Percentiles rank a stretch among this genome's conserved stretches.
Conservation (phyloP, 2,888 invertebrate species). For the Epinotia nisella region DNA sequence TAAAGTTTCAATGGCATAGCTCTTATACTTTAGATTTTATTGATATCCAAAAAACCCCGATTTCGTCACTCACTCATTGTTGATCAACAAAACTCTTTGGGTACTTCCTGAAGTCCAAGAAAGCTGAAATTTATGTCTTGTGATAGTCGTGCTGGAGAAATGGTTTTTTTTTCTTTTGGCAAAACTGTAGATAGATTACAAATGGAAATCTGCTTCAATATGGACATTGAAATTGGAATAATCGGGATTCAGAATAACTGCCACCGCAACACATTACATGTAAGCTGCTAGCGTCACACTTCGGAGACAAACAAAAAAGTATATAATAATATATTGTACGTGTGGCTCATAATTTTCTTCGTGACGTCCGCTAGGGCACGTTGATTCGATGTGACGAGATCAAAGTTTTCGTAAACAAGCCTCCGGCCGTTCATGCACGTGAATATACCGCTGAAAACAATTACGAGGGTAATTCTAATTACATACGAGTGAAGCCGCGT, state of each 20-base stretch:
- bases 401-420: slow-evolving; percentile 31
- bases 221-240: no score
- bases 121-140: no score
- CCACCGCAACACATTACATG: background rate
- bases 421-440: slow-evolving; percentile 22
- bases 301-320: background rate
- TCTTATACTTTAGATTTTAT: no score
- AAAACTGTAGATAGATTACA: no score
- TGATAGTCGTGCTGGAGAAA: no score
- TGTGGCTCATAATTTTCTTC: slow-evolving; percentile 26
- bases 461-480: background rate
- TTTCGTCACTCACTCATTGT: no score
- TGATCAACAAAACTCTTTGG: no score
- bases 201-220: no score
- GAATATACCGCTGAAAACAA: slow-evolving; percentile 35
- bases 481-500: background rate
- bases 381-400: slow-evolving; percentile 24
- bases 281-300: background rate
- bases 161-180: no score
- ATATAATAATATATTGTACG: slow-evolving; percentile 12
- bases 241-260: background rate
- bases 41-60: no score
- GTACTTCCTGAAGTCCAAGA: no score
- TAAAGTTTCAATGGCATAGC: no score
- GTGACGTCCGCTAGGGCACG: slow-evolving; percentile 17